Percentiles rank a stretch among this genome's conserved stretches.
phyloP scores from a whole-genome alignment of 2,888 invertebrate species.

The Eurytoma adleriae region DNA sequence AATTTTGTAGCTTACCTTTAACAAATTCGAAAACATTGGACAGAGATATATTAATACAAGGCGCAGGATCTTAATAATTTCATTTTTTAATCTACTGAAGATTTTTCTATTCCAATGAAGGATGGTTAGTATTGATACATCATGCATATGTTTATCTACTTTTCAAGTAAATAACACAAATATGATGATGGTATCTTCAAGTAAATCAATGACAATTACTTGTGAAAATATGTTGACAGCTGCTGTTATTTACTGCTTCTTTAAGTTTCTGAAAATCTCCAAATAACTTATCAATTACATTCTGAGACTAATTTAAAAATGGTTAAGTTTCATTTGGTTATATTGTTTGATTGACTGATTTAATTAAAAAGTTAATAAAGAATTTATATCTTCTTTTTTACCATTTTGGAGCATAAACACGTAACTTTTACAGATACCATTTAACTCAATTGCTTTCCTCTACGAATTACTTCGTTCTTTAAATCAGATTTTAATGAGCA shows the following conservation, averaged over 20 bases:
- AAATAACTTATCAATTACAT: background rate
- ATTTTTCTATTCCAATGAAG: too few species aligned
- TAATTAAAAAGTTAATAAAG: too few species aligned
- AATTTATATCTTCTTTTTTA: too few species aligned
- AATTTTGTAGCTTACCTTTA: constrained; percentile 61
- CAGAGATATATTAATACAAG: constrained; percentile 53
- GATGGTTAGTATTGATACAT: constrained; percentile 12
- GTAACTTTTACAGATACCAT: too few species aligned
- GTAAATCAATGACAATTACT: constrained; percentile 7
- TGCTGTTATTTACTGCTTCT: background rate
- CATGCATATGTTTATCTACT: background rate
- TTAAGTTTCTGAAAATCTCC: background rate
- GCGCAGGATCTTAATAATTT: constrained; percentile 16
- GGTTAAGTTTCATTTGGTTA: too few species aligned
- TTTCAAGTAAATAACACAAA: background rate
- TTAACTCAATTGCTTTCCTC: too few species aligned
- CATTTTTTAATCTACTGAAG: constrained; percentile 7
- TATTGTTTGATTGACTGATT: too few species aligned
- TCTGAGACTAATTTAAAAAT: too few species aligned
- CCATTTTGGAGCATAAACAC: too few species aligned
- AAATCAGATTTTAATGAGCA: too few species aligned
- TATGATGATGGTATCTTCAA: background rate
- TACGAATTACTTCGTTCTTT: too few species aligned
- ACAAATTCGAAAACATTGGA: constrained; percentile 64
- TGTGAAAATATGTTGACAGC: constrained; percentile 21